phyloP scores from a whole-genome alignment of 23 tunicate genomes.

The Oikopleura dioica region DNA sequence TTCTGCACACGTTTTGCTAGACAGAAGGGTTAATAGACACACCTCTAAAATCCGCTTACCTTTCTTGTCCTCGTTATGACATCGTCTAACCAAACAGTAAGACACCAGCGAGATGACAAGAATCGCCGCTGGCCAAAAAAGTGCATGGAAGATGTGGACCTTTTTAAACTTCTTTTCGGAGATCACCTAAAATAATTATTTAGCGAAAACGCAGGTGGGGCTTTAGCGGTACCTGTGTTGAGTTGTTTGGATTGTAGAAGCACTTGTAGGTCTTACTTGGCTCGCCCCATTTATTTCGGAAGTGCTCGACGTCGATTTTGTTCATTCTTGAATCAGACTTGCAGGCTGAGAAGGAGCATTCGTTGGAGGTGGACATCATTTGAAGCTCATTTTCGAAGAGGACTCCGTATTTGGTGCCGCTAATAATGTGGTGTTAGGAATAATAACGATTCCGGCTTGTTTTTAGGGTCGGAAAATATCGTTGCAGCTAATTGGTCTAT shows the following conservation, averaged over 20 bases:
- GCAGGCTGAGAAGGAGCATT: slow-evolving; percentile 9
- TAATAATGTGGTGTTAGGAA: background rate
- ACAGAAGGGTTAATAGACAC: background rate
- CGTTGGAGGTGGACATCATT: background rate
- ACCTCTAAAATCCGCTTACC: background rate
- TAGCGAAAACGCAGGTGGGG: no score
- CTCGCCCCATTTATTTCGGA: slow-evolving; percentile 2
- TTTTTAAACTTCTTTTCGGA: background rate
- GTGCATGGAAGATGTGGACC: slow-evolving; percentile 4
- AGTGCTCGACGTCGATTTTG: background rate
- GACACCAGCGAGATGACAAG: background rate
- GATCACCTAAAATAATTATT: background rate
- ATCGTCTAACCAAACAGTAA: background rate
- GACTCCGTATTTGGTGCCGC: background rate
- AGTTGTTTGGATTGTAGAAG: background rate
- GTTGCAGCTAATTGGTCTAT: no score
- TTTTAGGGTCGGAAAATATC: no score
- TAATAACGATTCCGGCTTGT: no score
- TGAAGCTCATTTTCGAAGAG: slow-evolving; percentile 3
- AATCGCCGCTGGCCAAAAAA: slow-evolving; percentile 3
- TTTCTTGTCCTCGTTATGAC: slow-evolving; percentile 1
- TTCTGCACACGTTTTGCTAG: background rate
- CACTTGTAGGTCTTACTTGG: background rate
- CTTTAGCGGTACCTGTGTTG: background rate
- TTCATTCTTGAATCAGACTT: background rate